A percentile compares a stretch with the other conserved stretches of the same genome.
phyloP scores from a whole-genome alignment of 2,888 invertebrate species.

The Agrochola litura region DNA sequence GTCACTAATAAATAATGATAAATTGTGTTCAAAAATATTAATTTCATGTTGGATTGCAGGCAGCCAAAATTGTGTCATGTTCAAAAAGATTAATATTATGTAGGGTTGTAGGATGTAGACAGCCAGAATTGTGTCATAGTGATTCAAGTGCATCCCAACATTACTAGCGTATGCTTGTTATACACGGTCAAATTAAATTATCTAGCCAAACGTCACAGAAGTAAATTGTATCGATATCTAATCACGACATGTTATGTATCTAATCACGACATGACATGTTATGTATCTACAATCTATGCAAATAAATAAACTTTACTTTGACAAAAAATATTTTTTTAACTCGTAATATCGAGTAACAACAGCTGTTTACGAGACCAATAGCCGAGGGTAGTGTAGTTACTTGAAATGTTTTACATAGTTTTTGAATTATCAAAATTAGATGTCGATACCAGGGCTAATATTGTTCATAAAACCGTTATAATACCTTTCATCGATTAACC shows the following conservation, averaged over 20 bases:
- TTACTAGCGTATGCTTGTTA: not conserved
- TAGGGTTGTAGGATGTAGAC: not conserved
- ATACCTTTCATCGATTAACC: too few species aligned
- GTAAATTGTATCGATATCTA: not conserved
- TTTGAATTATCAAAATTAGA: not conserved
- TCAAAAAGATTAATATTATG: not conserved
- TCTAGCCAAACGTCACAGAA: not conserved
- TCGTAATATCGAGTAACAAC: not conserved
- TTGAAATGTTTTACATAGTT: not conserved
- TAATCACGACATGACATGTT: too few species aligned
- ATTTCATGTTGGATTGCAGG: not conserved
- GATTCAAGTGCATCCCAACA: not conserved
- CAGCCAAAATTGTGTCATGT: not conserved
- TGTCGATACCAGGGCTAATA: too few species aligned
- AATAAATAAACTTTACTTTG: too few species aligned
- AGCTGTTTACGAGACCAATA: not conserved
- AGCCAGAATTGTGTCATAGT: not conserved
- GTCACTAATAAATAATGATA: not conserved
- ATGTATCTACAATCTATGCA: too few species aligned
- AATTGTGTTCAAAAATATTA: conserved; percentile 2
- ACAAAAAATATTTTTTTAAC: too few species aligned
- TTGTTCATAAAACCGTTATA: too few species aligned
- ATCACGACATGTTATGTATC: not conserved
- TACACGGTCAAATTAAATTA: not conserved
- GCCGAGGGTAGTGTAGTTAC: not conserved